Evolutionary conservation across 1,140 invertebrate species (phyloP).

Genomic region (Drosophila nannoptera): DNA sequence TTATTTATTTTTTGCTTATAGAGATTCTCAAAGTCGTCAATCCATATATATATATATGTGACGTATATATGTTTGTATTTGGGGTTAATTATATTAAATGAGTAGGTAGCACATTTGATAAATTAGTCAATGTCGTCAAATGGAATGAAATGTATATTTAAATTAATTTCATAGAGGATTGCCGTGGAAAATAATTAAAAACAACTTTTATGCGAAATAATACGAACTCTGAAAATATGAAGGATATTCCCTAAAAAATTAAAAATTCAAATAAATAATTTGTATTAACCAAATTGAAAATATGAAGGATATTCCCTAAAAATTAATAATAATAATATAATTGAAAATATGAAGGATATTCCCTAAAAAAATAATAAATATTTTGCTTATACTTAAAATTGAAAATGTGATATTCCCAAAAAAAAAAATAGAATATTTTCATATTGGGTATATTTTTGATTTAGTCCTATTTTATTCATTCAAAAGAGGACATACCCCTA

Average conservation of each 20-base stretch:
- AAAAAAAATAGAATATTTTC: too few species aligned
- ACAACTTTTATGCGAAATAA: not conserved
- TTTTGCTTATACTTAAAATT: too few species aligned
- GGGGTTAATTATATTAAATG: conserved; percentile 34
- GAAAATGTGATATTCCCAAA: too few species aligned
- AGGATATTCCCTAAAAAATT: not conserved
- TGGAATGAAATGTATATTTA: not conserved
- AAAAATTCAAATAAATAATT: too few species aligned
- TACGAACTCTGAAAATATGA: too few species aligned
- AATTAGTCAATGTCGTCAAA: conserved; percentile 21
- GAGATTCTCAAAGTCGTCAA: conserved; percentile 6
- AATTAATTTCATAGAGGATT: conserved; percentile 4
- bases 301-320: too few species aligned
- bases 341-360: too few species aligned
- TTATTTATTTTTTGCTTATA: conserved; percentile 25
- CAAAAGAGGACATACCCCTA: not conserved
- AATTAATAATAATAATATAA: too few species aligned
- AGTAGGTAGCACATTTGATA: conserved; percentile 6
- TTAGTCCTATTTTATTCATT: not conserved
- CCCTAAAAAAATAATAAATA: too few species aligned
- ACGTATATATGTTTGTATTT: not conserved
- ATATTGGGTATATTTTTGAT: not conserved
- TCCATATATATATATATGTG: conserved; percentile 12
- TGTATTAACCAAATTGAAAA: too few species aligned
- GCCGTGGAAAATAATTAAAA: conserved; percentile 12